Conservation (phyloP, 1,140 invertebrate genomes). For the Formica exsecta region DNA sequence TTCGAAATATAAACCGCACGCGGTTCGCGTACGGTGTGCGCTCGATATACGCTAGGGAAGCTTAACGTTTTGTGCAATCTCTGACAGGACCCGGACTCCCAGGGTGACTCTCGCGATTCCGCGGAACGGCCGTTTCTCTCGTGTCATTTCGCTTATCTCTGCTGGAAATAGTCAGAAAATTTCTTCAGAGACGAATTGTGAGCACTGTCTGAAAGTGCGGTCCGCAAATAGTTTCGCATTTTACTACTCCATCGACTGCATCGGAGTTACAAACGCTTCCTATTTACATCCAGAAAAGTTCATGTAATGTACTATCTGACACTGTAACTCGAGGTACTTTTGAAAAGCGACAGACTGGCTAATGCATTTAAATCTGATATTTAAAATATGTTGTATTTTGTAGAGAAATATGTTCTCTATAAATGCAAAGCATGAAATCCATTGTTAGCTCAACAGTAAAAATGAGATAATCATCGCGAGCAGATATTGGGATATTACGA, state of each 20-base stretch:
- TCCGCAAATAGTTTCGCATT: slow-evolving; percentile 31
- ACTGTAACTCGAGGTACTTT: background rate
- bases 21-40: background rate
- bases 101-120: background rate
- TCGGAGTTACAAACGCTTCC: slow-evolving; percentile 27
- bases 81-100: background rate
- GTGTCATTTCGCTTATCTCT: slow-evolving; percentile 19
- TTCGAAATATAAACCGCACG: slow-evolving; percentile 36
- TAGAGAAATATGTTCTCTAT: background rate
- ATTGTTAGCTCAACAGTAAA: slow-evolving; percentile 2
- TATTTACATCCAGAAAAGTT: slow-evolving; percentile 30
- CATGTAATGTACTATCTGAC: slow-evolving; percentile 1
- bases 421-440: background rate
- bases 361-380: background rate
- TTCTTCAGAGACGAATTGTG: slow-evolving; percentile 52
- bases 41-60: slow-evolving; percentile 2
- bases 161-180: slow-evolving; percentile 40
- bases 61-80: slow-evolving; percentile 52
- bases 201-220: background rate
- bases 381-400: background rate
- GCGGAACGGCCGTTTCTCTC: slow-evolving; percentile 12
- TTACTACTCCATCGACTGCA: slow-evolving; percentile 9
- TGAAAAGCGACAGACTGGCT: background rate
- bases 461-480: background rate
- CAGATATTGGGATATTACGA: background rate